phyloP scores from a whole-genome alignment of 2,888 invertebrate genomes.

The Rhagonycha lutea region DNA sequence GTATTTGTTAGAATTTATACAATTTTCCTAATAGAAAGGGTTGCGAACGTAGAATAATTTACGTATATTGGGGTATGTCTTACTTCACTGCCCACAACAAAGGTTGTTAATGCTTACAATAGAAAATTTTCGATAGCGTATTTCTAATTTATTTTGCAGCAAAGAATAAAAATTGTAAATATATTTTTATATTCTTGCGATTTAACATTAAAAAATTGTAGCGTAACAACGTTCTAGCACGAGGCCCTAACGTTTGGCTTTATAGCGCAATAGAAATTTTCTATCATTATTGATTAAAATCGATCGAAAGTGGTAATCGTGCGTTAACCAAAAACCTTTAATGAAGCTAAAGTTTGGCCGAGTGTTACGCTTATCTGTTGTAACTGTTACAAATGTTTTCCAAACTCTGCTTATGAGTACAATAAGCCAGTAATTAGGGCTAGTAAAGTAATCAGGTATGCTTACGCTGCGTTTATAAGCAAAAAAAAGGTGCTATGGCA shows the following conservation, averaged over 20 bases:
- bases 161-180: neutral
- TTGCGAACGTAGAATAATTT: constrained; percentile 4
- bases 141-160: constrained; percentile 7
- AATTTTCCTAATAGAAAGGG: constrained; percentile 17
- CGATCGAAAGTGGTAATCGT: neutral
- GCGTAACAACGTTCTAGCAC: neutral
- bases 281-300: neutral
- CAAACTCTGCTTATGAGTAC: neutral
- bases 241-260: neutral
- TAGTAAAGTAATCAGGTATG: neutral
- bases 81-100: constrained; percentile 20
- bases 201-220: neutral
- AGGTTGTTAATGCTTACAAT: constrained; percentile 30
- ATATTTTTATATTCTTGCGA: neutral
- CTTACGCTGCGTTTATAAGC: neutral
- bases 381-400: neutral
- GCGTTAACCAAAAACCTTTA: neutral
- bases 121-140: constrained; percentile 13
- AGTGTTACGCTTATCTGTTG: neutral
- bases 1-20: constrained; percentile 39
- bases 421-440: neutral
- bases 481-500: neutral
- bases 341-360: neutral
- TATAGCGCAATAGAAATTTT: neutral
- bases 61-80: constrained; percentile 14